Conservation (phyloP, 1,140 invertebrate genomes). For the Callitettix versicolor region DNA sequence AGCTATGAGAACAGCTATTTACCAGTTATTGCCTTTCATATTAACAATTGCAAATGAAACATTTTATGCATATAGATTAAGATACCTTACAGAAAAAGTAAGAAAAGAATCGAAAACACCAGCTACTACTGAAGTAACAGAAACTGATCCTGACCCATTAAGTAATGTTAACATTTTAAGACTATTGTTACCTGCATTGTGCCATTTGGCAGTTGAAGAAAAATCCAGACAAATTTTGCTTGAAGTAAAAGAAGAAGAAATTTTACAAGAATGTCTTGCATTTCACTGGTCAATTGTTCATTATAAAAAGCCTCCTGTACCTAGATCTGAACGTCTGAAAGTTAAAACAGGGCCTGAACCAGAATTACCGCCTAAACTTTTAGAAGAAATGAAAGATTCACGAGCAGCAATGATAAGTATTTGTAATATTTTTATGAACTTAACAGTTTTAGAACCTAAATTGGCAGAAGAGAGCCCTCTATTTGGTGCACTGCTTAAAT, state of each 20-base stretch:
- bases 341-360: slow-evolving; percentile 58
- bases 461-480: slow-evolving; percentile 61
- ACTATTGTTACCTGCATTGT: slow-evolving; percentile 74
- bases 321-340: slow-evolving; percentile 63
- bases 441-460: slow-evolving; percentile 76
- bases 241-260: slow-evolving; percentile 64
- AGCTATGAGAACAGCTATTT: slow-evolving; percentile 74
- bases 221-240: slow-evolving; percentile 70
- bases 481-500: slow-evolving; percentile 72
- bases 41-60: slow-evolving; percentile 69
- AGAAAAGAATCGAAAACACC: slow-evolving; percentile 32
- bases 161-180: slow-evolving; percentile 59
- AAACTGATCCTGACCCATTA: slow-evolving; percentile 46
- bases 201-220: slow-evolving; percentile 84
- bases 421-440: slow-evolving; percentile 87
- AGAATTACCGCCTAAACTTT: slow-evolving; percentile 54
- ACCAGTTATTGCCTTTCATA: slow-evolving; percentile 65
- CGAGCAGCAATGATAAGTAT: slow-evolving; percentile 72
- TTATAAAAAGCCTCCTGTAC: slow-evolving; percentile 70
- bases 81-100: slow-evolving; percentile 40
- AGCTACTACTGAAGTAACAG: slow-evolving; percentile 40
- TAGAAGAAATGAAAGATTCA: slow-evolving; percentile 73
- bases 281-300: slow-evolving; percentile 80
- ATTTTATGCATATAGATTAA: slow-evolving; percentile 49
- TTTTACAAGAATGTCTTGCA: slow-evolving; percentile 64